Evolutionary conservation across 2,113 vertebrate genomes (phyloP).

Genomic region (Cervus canadensis): DNA sequence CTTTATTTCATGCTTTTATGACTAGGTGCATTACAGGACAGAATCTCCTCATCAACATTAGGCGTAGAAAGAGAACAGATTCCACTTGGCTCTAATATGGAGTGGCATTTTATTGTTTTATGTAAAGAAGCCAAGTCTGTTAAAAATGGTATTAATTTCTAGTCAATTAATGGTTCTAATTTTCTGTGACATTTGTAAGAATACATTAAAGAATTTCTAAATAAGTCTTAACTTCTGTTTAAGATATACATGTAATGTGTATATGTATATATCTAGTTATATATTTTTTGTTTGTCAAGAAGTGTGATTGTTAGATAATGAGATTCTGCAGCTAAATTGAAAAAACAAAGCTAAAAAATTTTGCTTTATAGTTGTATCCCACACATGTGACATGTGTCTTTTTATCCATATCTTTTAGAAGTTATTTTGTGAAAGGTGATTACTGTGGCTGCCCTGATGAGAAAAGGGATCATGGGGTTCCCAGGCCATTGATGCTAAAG

Average conservation of each 20-base stretch:
- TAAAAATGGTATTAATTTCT: neutral
- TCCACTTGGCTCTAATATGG: neutral
- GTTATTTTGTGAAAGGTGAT: neutral
- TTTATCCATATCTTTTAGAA: neutral
- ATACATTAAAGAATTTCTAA: neutral
- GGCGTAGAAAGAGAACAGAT: neutral
- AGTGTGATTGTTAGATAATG: neutral
- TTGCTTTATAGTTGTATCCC: neutral
- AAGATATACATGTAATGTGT: neutral
- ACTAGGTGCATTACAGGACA: neutral
- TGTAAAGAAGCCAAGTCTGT: neutral
- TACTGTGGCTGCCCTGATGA: neutral
- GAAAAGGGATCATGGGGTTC: neutral
- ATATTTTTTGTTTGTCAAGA: neutral
- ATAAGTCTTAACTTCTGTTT: neutral
- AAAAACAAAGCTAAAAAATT: neutral
- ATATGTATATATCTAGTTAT: neutral
- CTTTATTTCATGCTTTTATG: neutral
- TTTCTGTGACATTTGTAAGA: neutral
- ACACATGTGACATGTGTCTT: neutral
- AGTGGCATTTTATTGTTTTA: neutral
- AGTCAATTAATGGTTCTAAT: neutral
- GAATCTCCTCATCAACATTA: neutral
- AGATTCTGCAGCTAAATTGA: neutral
- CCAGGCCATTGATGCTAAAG: slow-evolving; percentile 49